Conservation (phyloP, 2,888 invertebrate species). For the Rhingia rostrata region DNA sequence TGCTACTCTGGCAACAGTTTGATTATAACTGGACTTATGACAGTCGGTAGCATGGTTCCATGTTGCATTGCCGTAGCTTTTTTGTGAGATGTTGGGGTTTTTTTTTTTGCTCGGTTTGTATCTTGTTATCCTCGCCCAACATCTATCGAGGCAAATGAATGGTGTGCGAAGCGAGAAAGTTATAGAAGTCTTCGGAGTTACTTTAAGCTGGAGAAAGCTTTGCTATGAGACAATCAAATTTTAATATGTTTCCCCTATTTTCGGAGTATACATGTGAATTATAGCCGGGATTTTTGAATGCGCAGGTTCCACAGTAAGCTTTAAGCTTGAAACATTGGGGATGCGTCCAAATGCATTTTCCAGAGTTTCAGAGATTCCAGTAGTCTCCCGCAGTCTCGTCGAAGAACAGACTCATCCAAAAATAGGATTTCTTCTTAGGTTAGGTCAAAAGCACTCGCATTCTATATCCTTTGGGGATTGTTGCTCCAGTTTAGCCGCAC, state of each 20-base stretch:
- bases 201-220: constrained; percentile 17
- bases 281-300: constrained; percentile 30
- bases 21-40: constrained; percentile 70
- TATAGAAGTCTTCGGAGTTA: constrained; percentile 50
- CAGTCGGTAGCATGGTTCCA: constrained; percentile 61
- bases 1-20: constrained; percentile 73
- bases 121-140: constrained; percentile 64
- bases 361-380: constrained; percentile 12
- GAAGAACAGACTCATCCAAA: constrained; percentile 8
- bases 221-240: neutral
- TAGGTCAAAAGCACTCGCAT: constrained; percentile 72
- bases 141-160: constrained; percentile 60
- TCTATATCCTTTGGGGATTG: constrained; percentile 57
- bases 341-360: constrained; percentile 29
- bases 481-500: constrained; percentile 55
- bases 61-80: constrained; percentile 71
- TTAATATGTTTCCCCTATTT: constrained; percentile 1
- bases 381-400: constrained; percentile 6
- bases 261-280: constrained; percentile 56
- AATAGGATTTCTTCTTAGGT: constrained; percentile 54
- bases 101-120: constrained; percentile 17
- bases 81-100: constrained; percentile 24
- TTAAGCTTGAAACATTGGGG: constrained; percentile 10
- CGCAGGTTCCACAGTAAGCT: constrained; percentile 37
- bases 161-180: constrained; percentile 43